A percentile compares a stretch with the other conserved stretches of the same genome.
Conservation (phyloP, 2,888 invertebrate genomes). For the Sphaerophoria taeniata region DNA sequence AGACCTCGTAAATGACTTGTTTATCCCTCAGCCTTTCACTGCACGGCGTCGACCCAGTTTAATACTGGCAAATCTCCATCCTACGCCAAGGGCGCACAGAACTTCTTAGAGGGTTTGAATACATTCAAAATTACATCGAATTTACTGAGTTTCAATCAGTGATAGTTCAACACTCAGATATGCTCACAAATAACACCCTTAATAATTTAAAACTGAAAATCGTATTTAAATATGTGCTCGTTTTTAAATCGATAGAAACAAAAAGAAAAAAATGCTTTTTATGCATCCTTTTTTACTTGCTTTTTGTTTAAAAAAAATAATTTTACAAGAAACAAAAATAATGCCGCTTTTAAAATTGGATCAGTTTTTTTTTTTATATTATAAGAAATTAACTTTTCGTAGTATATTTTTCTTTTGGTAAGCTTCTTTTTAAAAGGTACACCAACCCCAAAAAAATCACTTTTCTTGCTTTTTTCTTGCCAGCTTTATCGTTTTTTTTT, state of each 20-base stretch:
- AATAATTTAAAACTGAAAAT: slow-evolving; percentile 7
- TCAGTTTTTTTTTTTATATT: slow-evolving; percentile 30
- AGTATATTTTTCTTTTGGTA: slow-evolving; percentile 10
- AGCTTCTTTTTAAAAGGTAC: slow-evolving; percentile 18
- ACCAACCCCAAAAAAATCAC: slow-evolving; percentile 33
- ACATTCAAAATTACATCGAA: too few species aligned
- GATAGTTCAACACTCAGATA: too few species aligned
- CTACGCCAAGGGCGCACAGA: too few species aligned
- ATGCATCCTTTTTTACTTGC: slow-evolving; percentile 61
- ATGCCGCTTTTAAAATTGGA: slow-evolving; percentile 47
- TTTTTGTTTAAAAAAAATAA: slow-evolving; percentile 49
- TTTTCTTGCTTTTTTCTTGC: slow-evolving; percentile 19
- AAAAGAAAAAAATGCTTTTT: slow-evolving; percentile 41
- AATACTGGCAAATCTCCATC: too few species aligned
- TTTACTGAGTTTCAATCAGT: too few species aligned
- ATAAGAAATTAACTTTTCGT: slow-evolving; percentile 31
- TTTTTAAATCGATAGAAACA: slow-evolving; percentile 26
- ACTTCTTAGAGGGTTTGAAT: too few species aligned
- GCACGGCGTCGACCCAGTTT: too few species aligned
- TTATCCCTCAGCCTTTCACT: too few species aligned
- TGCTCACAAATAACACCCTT: not conserved
- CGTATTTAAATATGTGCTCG: slow-evolving; percentile 51
- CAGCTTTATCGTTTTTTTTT: not conserved
- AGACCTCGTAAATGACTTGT: too few species aligned
- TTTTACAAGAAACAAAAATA: slow-evolving; percentile 21